phyloP scores from a whole-genome alignment of 2,113 vertebrate genomes.

The Chloropsis hardwickii region DNA sequence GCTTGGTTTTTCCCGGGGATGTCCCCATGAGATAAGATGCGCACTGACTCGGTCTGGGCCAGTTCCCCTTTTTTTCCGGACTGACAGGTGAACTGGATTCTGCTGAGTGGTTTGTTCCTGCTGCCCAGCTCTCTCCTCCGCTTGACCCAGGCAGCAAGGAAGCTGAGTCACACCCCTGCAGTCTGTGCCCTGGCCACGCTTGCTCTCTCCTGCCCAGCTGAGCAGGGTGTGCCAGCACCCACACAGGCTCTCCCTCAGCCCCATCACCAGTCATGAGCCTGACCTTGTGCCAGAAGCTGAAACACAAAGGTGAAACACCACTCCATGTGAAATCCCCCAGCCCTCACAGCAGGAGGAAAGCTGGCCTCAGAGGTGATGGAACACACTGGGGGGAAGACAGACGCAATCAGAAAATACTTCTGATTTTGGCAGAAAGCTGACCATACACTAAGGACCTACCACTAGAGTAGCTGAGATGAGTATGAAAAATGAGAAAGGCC shows the following conservation, averaged over 20 bases:
- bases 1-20: neutral
- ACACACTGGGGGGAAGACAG: neutral
- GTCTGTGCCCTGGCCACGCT: rapidly evolving
- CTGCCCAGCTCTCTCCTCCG: neutral
- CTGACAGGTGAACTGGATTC: neutral
- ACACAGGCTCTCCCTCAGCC: neutral
- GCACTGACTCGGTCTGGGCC: rapidly evolving
- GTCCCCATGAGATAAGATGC: neutral
- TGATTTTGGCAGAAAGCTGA: neutral
- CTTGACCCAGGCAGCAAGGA: neutral
- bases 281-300: neutral
- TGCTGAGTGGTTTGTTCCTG: neutral
- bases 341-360: neutral
- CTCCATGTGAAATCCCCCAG: neutral
- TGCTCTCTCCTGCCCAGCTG: neutral
- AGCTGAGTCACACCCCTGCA: neutral
- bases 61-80: neutral
- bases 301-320: neutral
- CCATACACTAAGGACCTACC: neutral
- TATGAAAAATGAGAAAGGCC: neutral
- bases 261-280: rapidly evolving
- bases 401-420: neutral
- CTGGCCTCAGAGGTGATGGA: neutral
- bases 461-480: neutral
- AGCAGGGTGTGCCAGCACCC: neutral